phyloP scores from a whole-genome alignment of 2,113 vertebrate genomes.

The Syngnathoides biaculeatus region DNA sequence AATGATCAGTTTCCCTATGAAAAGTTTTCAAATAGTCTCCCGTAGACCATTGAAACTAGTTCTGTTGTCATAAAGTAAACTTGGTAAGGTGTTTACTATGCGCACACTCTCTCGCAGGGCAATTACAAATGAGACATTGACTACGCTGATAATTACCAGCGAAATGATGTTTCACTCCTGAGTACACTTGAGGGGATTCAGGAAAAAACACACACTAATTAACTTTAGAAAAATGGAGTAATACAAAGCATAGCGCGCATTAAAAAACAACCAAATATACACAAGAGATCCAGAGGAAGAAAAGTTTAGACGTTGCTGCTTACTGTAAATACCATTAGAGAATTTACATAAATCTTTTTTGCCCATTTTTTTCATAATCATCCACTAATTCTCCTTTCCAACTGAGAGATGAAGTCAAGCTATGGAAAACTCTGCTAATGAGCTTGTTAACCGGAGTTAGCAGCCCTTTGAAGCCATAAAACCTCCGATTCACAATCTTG shows the following conservation, averaged over 20 bases:
- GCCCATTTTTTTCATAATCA: background rate
- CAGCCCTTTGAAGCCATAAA: background rate
- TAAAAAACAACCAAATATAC: slow-evolving; percentile 10
- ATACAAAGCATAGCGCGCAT: background rate
- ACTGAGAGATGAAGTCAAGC: background rate
- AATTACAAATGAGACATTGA: slow-evolving; percentile 27
- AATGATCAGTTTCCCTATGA: background rate
- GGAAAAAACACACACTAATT: slow-evolving; percentile 1
- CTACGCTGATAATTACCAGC: slow-evolving; percentile 22
- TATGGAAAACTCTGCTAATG: background rate
- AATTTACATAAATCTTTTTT: background rate
- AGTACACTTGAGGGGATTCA: slow-evolving; percentile 23
- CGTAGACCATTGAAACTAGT: background rate
- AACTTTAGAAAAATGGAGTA: slow-evolving; percentile 9
- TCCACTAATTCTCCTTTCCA: background rate
- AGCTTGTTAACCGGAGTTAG: background rate
- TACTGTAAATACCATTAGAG: background rate
- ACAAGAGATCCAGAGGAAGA: background rate
- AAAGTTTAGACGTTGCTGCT: background rate
- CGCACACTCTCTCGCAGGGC: slow-evolving; percentile 11
- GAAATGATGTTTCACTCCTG: slow-evolving; percentile 20
- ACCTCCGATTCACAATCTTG: background rate
- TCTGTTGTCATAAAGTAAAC: slow-evolving; percentile 6
- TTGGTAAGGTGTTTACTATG: background rate
- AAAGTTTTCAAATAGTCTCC: background rate